A percentile compares a stretch with the other conserved stretches of the same genome.
Evolutionary conservation across 2,797 vertebrate genomes (phyloP).

Genomic region (Enteromius unitaeniatus): DNA sequence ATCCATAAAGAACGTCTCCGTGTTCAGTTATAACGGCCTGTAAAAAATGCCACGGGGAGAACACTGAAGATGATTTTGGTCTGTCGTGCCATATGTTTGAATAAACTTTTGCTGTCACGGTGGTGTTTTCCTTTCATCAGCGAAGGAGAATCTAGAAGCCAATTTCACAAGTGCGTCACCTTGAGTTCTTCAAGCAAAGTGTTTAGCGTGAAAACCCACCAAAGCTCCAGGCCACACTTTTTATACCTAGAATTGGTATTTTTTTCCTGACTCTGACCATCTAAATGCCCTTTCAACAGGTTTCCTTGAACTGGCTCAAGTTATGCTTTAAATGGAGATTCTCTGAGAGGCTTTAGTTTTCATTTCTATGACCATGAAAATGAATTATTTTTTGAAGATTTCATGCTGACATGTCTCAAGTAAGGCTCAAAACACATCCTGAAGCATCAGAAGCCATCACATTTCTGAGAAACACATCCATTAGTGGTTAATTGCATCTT

Average conservation of each 20-base stretch:
- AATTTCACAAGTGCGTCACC: background rate
- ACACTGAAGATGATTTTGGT: constrained; percentile 61
- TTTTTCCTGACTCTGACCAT: background rate
- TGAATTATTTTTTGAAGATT: background rate
- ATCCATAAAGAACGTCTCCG: constrained; percentile 23
- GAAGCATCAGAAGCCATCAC: background rate
- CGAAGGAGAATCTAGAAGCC: background rate
- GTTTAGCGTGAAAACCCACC: background rate
- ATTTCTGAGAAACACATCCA: background rate
- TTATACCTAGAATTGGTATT: background rate
- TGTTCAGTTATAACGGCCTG: background rate
- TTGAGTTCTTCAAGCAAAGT: background rate
- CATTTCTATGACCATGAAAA: background rate
- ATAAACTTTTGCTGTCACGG: background rate
- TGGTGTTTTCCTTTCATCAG: background rate
- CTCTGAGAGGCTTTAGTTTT: background rate
- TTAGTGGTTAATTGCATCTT: background rate
- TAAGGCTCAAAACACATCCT: background rate
- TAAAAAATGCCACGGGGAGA: constrained; percentile 49
- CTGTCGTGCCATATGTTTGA: constrained; percentile 41
- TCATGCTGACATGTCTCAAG: background rate
- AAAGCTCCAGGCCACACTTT: background rate
- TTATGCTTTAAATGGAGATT: background rate
- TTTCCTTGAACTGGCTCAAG: background rate
- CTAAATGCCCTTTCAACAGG: background rate